phyloP scores from a whole-genome alignment of 2,888 invertebrate species.

The Machimus atricapillus region DNA sequence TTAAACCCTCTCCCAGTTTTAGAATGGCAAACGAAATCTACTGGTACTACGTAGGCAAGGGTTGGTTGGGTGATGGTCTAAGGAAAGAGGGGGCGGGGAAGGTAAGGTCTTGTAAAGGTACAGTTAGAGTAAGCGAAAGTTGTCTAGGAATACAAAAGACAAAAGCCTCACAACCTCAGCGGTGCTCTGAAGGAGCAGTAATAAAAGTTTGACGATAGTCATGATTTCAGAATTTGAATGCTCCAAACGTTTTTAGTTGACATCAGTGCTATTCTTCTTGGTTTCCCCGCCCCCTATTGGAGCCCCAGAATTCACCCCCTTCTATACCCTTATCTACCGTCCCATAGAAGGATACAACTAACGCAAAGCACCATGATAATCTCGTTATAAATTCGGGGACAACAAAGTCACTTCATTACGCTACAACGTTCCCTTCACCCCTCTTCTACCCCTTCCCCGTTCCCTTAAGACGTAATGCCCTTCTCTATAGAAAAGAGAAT shows the following conservation, averaged over 20 bases:
- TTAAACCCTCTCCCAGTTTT: too few relatives aligned
- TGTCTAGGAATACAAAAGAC: neutral
- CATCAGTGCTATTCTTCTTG: conserved; percentile 8
- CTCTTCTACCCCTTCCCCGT: neutral
- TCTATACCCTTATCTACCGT: neutral
- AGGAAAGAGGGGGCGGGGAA: neutral
- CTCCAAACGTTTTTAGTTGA: conserved; percentile 11
- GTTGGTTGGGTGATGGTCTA: too few relatives aligned
- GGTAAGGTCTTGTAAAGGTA: neutral
- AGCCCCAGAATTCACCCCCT: too few relatives aligned
- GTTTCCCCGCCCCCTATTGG: too few relatives aligned
- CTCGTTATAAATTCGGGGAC: conserved; percentile 25
- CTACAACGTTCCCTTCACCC: neutral
- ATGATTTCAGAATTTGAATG: conserved; percentile 28
- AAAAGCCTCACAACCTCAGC: neutral
- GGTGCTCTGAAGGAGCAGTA: neutral
- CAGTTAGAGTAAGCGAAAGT: neutral
- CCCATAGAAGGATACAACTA: neutral
- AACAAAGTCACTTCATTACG: conserved; percentile 29
- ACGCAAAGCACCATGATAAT: conserved; percentile 12
- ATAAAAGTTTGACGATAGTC: conserved; percentile 28
- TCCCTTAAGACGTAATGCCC: neutral
- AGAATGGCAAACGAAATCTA: too few relatives aligned
- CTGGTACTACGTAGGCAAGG: too few relatives aligned
- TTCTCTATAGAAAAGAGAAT: neutral